phyloP scores from a whole-genome alignment of 2,797 vertebrate species.

The Anolis apletophallus region DNA sequence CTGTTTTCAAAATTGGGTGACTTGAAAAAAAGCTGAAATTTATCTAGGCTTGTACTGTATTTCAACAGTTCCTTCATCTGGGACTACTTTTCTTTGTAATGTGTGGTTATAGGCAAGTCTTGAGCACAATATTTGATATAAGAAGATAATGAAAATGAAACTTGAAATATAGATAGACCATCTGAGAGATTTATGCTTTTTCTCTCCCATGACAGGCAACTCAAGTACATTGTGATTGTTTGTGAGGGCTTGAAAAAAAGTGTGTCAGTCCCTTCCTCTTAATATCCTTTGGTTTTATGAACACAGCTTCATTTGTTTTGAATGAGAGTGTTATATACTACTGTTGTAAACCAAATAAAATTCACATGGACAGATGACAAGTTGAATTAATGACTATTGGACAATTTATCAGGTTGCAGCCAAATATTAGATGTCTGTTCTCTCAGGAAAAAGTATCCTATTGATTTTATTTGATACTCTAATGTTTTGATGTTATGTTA shows the following conservation, averaged over 20 bases:
- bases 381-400: constrained; percentile 1
- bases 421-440: background rate
- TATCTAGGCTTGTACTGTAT: background rate
- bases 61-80: background rate
- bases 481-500: too few relatives aligned
- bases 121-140: background rate
- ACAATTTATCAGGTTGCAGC: background rate
- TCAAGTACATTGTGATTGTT: background rate
- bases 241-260: too few relatives aligned
- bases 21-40: background rate
- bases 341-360: background rate
- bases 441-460: too few relatives aligned
- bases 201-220: background rate
- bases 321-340: background rate
- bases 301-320: background rate
- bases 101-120: too few relatives aligned
- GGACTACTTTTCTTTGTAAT: background rate
- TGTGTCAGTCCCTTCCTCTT: too few relatives aligned
- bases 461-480: too few relatives aligned
- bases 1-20: too few relatives aligned
- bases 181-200: background rate
- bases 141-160: background rate
- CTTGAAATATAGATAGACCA: background rate
- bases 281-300: background rate
- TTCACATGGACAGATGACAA: background rate